These are phyloP conservation scores for Odontamblyopus lacepedii DNA, from an alignment of 2,797 vertebrate genomes.

Conservation along the genomic window DNA sequence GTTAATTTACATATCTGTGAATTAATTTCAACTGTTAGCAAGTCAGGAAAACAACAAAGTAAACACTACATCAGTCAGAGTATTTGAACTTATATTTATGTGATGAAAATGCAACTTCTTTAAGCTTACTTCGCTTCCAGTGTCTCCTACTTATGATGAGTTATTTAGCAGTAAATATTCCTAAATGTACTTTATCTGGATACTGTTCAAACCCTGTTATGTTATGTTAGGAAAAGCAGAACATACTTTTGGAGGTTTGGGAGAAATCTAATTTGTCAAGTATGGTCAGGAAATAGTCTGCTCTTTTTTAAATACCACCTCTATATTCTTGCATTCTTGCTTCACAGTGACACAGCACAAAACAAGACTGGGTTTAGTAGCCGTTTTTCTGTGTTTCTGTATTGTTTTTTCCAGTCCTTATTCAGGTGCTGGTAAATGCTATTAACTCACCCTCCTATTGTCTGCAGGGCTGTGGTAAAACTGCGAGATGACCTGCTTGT, in stretches of 20 bases:
- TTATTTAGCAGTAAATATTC: background rate
- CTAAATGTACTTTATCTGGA: background rate
- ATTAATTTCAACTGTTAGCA: too few species aligned
- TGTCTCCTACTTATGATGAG: background rate
- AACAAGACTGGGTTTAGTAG: background rate
- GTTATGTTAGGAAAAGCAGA: background rate
- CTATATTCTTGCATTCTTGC: background rate
- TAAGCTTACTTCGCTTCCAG: too few species aligned
- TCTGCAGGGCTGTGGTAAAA: slow-evolving; percentile 98
- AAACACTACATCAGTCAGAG: too few species aligned
- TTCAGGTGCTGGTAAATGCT: background rate
- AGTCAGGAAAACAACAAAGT: too few species aligned
- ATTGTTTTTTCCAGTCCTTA: background rate
- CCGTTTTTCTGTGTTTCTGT: background rate
- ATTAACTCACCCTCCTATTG: slow-evolving; percentile 87
- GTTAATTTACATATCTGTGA: too few species aligned
- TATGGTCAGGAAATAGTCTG: background rate
- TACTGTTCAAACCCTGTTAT: background rate
- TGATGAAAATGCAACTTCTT: too few species aligned
- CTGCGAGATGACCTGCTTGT: slow-evolving; percentile 88
- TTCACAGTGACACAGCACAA: background rate
- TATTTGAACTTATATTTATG: too few species aligned
- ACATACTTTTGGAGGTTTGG: background rate
- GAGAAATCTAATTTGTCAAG: background rate
- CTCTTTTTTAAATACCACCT: background rate